Percentiles rank a stretch among this genome's conserved stretches.
These are phyloP conservation scores for Acanthochromis polyacanthus DNA, from an alignment of 2,113 vertebrate genomes.

Conservation along the genomic window DNA sequence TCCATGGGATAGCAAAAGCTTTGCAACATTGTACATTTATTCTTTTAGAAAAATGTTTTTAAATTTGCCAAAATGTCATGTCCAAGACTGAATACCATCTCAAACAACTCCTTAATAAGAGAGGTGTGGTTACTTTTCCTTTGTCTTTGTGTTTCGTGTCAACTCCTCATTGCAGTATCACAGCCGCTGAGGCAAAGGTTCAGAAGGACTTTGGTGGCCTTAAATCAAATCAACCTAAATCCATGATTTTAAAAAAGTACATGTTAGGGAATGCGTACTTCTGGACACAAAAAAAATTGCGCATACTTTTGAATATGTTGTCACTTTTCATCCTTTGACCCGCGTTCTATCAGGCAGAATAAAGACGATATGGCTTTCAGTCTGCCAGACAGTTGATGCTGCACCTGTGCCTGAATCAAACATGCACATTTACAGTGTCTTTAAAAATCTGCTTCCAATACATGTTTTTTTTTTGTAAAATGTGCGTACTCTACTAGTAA, in stretches of 20 bases:
- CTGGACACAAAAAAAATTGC: background rate
- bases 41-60: constrained; percentile 34
- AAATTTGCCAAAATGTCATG: constrained; percentile 33
- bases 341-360: constrained; percentile 9
- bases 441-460: background rate
- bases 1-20: constrained; percentile 34
- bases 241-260: background rate
- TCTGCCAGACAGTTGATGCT: constrained; percentile 7
- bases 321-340: constrained; percentile 5
- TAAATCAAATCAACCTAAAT: constrained; percentile 2
- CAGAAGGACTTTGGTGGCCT: constrained; percentile 24
- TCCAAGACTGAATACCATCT: constrained; percentile 61
- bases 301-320: constrained; percentile 4
- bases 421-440: background rate
- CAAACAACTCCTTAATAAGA: constrained; percentile 4
- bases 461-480: constrained; percentile 7
- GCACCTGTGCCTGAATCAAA: background rate
- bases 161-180: background rate
- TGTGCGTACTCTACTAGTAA: background rate
- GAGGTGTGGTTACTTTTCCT: background rate
- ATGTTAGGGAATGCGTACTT: background rate
- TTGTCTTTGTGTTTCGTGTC: background rate
- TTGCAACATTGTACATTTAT: constrained; percentile 17
- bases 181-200: background rate
- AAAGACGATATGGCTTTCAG: background rate